Conservation (phyloP, 37 sponge, comb jelly and placozoan species). For the Spongia lamella region DNA sequence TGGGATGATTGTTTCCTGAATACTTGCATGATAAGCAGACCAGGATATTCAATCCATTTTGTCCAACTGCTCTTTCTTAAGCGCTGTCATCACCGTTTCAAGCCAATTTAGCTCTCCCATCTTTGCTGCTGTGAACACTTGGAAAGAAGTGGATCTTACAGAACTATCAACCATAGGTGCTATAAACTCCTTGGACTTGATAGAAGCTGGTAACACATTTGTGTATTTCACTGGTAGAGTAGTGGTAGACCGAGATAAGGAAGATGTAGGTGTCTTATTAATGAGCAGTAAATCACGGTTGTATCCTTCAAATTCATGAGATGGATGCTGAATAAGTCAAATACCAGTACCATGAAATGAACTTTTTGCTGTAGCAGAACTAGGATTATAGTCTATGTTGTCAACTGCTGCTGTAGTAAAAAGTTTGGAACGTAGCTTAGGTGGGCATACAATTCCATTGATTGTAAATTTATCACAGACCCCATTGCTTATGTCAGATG, state of each 20-base stretch:
- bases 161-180: too few species aligned
- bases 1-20: too few species aligned
- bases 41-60: too few species aligned
- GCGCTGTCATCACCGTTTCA: too few species aligned
- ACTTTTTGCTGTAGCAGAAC: slow-evolving; percentile 15
- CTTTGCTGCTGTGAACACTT: too few species aligned
- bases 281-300: background rate
- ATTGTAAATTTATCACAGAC: slow-evolving; percentile 10
- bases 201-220: background rate
- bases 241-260: background rate
- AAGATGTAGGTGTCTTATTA: too few species aligned
- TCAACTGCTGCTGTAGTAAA: slow-evolving; percentile 32
- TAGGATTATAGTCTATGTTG: slow-evolving; percentile 31
- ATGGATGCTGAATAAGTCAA: slow-evolving; percentile 32
- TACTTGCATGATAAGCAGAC: too few species aligned
- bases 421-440: slow-evolving; percentile 1
- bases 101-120: too few species aligned
- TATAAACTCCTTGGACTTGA: background rate
- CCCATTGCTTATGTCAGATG: slow-evolving; percentile 23
- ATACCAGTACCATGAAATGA: slow-evolving; percentile 49
- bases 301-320: slow-evolving; percentile 1
- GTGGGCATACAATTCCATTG: slow-evolving; percentile 23
- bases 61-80: too few species aligned
- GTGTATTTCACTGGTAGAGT: background rate
- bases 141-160: too few species aligned